Evolutionary conservation across 1,140 invertebrate genomes (phyloP).

Genomic region (Leptinotarsa undecemlineata): DNA sequence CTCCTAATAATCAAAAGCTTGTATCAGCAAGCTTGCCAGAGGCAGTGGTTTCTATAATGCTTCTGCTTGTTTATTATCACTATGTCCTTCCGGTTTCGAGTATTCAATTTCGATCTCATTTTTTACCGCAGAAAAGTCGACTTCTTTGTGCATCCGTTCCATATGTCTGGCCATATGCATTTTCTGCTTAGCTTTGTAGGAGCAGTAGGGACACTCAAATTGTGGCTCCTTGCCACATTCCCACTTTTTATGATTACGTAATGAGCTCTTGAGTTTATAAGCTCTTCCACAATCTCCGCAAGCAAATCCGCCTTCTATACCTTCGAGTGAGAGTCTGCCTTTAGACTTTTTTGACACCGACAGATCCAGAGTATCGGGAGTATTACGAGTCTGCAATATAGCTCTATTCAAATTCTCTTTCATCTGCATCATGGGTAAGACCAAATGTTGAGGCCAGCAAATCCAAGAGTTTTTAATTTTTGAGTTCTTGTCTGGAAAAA

Average conservation of each 20-base stretch:
- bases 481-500: neutral
- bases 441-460: constrained; percentile 51
- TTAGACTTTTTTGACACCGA: neutral
- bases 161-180: constrained; percentile 82
- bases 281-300: constrained; percentile 39
- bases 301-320: constrained; percentile 15
- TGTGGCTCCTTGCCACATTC: constrained; percentile 69
- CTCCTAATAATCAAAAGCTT: too few species aligned
- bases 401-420: constrained; percentile 54
- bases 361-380: constrained; percentile 6
- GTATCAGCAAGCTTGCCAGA: too few species aligned
- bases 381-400: constrained; percentile 47
- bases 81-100: neutral
- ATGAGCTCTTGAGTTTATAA: constrained; percentile 57
- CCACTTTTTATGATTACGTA: constrained; percentile 57
- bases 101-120: constrained; percentile 15
- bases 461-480: constrained; percentile 42
- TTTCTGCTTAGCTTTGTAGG: constrained; percentile 80
- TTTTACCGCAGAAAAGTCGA: constrained; percentile 25
- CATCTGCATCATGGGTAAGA: constrained; percentile 53
- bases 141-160: constrained; percentile 80
- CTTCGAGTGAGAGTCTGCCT: neutral
- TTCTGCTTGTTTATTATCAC: neutral
- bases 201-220: constrained; percentile 79
- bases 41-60: neutral